Conservation (phyloP, 1,140 invertebrate genomes). For the Asbolus verrucosus region DNA sequence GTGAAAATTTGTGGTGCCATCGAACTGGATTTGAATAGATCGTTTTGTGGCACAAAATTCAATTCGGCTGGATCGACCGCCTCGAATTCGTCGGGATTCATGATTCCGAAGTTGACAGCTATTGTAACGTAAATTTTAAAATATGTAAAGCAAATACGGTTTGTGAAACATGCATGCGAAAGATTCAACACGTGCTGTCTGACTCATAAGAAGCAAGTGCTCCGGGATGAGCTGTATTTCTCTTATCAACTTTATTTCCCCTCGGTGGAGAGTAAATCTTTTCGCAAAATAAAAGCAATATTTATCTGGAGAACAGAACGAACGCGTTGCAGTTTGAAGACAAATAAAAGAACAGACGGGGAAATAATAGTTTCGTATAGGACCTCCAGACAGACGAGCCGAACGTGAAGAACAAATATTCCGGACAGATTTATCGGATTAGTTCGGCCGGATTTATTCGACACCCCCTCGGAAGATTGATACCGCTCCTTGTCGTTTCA, state of each 20-base stretch:
- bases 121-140: no score
- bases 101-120: no score
- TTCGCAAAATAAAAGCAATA: conserved; percentile 28
- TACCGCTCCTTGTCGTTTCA: conserved; percentile 24
- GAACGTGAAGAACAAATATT: conserved; percentile 24
- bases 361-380: conserved; percentile 32
- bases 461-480: conserved; percentile 15
- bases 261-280: conserved; percentile 18
- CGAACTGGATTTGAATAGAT: no score
- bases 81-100: no score
- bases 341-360: conserved; percentile 23
- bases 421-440: conserved; percentile 25
- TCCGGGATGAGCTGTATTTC: conserved; percentile 20
- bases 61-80: no score
- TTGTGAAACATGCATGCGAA: conserved; percentile 3
- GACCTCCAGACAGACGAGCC: conserved; percentile 9
- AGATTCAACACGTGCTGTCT: conserved; percentile 9
- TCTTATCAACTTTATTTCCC: conserved; percentile 30
- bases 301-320: conserved; percentile 12
- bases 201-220: conserved; percentile 23
- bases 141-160: conserved; percentile 1
- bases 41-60: no score
- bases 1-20: no score
- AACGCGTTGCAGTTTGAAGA: conserved; percentile 1
- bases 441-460: conserved; percentile 30